Conservation (phyloP, 2,888 invertebrate species). For the Trichacis sp. region DNA sequence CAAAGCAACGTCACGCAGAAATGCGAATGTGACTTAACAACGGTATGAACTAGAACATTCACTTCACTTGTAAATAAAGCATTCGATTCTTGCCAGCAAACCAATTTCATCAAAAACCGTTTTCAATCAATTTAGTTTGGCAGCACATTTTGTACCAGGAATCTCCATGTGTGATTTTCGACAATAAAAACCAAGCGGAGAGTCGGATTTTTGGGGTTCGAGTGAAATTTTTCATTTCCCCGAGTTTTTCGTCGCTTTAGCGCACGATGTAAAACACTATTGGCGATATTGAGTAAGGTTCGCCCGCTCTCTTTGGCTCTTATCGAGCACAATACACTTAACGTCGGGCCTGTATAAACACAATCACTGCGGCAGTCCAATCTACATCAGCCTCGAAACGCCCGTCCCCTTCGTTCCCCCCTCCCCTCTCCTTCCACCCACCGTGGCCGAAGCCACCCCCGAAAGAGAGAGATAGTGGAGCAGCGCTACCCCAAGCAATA, state of each 20-base stretch:
- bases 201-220: too few species aligned
- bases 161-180: neutral
- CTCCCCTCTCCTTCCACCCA: constrained; percentile 43
- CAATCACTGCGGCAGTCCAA: constrained; percentile 43
- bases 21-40: too few species aligned
- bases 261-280: constrained; percentile 37
- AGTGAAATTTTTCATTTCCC: constrained; percentile 2
- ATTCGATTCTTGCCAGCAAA: too few species aligned
- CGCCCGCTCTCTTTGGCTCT: constrained; percentile 44
- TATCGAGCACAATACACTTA: constrained; percentile 54
- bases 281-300: constrained; percentile 35
- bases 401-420: constrained; percentile 34
- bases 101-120: neutral
- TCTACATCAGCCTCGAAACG: constrained; percentile 46
- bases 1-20: too few species aligned
- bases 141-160: neutral
- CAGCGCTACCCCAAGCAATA: constrained; percentile 56
- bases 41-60: too few species aligned
- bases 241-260: constrained; percentile 22
- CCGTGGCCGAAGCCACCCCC: constrained; percentile 26
- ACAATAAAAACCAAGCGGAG: too few species aligned
- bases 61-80: too few species aligned
- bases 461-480: constrained; percentile 35
- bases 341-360: constrained; percentile 38
- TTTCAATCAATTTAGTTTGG: neutral